phyloP scores from a whole-genome alignment of 2,888 invertebrate genomes.

The Hanleya hanleyi region DNA sequence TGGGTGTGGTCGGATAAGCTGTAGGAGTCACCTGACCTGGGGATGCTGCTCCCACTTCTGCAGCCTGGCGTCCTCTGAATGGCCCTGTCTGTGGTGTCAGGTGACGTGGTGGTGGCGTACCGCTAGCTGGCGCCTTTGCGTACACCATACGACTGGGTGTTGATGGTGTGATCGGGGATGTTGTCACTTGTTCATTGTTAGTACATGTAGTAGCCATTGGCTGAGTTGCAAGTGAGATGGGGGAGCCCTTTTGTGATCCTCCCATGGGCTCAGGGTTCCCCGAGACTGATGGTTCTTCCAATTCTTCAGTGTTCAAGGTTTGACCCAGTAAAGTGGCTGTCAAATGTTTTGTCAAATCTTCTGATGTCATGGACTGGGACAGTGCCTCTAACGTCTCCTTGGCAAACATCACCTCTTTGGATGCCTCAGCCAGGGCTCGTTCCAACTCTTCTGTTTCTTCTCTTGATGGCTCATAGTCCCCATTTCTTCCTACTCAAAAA shows the following conservation, averaged over 20 bases:
- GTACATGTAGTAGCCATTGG: too few species aligned
- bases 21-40: too few species aligned
- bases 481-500: slow-evolving; percentile 80
- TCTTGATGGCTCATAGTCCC: slow-evolving; percentile 80
- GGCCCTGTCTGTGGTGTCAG: neutral
- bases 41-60: neutral
- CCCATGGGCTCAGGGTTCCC: neutral
- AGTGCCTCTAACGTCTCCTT: slow-evolving; percentile 62
- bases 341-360: slow-evolving; percentile 37
- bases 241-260: too few species aligned
- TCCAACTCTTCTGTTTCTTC: slow-evolving; percentile 93
- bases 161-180: too few species aligned
- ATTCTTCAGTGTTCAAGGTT: neutral
- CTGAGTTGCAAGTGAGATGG: too few species aligned
- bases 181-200: neutral
- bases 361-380: slow-evolving; percentile 31
- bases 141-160: neutral
- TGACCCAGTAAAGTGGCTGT: slow-evolving; percentile 34
- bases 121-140: neutral
- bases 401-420: slow-evolving; percentile 72
- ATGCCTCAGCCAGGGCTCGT: slow-evolving; percentile 86
- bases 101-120: neutral
- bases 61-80: neutral
- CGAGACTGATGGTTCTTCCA: neutral
- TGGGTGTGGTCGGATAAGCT: neutral